phyloP scores from a whole-genome alignment of 2,113 vertebrate genomes.

The Mionectes macconnelli region DNA sequence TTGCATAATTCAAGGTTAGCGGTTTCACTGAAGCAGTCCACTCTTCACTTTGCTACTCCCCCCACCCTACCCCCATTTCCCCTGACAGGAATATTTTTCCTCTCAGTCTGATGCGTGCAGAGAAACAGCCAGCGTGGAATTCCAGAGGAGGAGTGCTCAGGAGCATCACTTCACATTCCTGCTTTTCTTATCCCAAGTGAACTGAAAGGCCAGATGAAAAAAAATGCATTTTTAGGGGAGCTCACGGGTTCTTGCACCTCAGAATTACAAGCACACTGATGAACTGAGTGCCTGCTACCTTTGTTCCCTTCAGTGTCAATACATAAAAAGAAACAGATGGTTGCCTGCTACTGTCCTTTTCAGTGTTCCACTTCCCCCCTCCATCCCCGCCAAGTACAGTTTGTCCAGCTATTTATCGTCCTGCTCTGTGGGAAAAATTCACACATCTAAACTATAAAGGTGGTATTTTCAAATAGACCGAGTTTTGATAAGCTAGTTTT shows the following conservation, averaged over 20 bases:
- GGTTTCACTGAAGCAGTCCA: neutral
- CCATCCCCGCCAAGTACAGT: neutral
- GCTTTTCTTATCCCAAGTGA: neutral
- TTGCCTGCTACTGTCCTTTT: neutral
- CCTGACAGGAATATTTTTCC: neutral
- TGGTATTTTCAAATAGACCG: neutral
- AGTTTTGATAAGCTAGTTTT: neutral
- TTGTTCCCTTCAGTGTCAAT: neutral
- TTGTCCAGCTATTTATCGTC: neutral
- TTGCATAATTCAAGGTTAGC: slow-evolving; percentile 58
- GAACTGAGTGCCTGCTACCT: neutral
- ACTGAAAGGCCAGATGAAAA: neutral
- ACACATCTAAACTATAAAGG: neutral
- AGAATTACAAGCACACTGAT: neutral
- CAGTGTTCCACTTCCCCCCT: neutral
- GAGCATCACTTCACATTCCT: neutral
- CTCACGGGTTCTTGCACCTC: neutral
- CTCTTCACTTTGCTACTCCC: neutral
- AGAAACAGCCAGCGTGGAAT: neutral
- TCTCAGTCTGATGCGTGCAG: neutral
- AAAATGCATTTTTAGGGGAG: neutral
- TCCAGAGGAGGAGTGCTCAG: neutral
- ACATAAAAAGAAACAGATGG: neutral
- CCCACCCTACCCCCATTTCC: neutral
- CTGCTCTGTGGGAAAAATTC: neutral